Conservation (phyloP, 2,888 invertebrate species). For the Tachina fera region DNA sequence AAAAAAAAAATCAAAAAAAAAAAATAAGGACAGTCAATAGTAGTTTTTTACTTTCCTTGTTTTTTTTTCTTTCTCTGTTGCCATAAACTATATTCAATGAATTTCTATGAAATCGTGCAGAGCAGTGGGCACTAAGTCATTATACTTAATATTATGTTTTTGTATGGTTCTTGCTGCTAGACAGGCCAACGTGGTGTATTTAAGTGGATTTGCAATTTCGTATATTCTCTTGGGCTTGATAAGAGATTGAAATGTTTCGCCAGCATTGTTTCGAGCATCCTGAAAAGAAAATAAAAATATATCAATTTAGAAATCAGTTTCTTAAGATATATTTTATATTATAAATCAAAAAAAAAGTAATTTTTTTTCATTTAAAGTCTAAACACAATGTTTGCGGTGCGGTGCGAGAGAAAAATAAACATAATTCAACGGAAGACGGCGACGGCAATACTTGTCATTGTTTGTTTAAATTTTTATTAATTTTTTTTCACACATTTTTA, state of each 20-base stretch:
- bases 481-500: too few relatives aligned
- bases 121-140: slow-evolving; percentile 84
- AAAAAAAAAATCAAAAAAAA: slow-evolving; percentile 21
- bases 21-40: slow-evolving; percentile 17
- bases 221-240: slow-evolving; percentile 86
- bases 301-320: too few relatives aligned
- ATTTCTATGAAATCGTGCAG: slow-evolving; percentile 83
- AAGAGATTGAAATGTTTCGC: slow-evolving; percentile 89
- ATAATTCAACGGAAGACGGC: too few relatives aligned
- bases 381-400: too few relatives aligned
- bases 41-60: slow-evolving; percentile 18
- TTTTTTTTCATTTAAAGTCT: too few relatives aligned
- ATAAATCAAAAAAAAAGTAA: background rate
- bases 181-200: slow-evolving; percentile 92
- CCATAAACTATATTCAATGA: slow-evolving; percentile 76
- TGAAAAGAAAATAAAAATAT: slow-evolving; percentile 68
- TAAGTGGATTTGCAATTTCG: slow-evolving; percentile 89
- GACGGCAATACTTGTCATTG: too few relatives aligned
- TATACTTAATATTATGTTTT: slow-evolving; percentile 87
- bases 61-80: background rate
- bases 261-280: slow-evolving; percentile 88
- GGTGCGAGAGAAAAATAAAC: too few relatives aligned
- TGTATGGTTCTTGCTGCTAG: slow-evolving; percentile 92
- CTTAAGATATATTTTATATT: background rate
- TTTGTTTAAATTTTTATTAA: too few relatives aligned